Evolutionary conservation across 2,888 invertebrate genomes (phyloP).

Genomic region (Marasmarcha lunaedactyla): DNA sequence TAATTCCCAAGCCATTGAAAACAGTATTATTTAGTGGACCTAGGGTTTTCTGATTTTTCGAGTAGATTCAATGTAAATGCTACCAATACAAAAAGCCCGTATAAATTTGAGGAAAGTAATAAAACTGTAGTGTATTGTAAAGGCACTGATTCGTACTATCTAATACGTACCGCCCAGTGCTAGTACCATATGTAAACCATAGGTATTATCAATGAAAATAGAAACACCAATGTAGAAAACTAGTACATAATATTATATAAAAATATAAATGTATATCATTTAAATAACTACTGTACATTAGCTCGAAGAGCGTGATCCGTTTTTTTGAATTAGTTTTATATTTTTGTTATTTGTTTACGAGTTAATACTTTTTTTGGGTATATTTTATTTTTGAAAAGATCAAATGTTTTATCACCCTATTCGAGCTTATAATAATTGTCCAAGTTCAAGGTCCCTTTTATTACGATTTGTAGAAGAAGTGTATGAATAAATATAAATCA

Average conservation of each 20-base stretch:
- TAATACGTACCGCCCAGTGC: conserved; percentile 32
- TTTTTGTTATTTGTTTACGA: conserved; percentile 55
- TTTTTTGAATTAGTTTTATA: conserved; percentile 56
- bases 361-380: conserved; percentile 42
- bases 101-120: conserved; percentile 31
- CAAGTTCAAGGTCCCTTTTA: conserved; percentile 22
- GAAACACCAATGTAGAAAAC: conserved; percentile 65
- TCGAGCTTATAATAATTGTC: conserved; percentile 22
- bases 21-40: conserved; percentile 68
- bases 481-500: neutral
- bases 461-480: conserved; percentile 27
- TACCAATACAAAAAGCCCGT: conserved; percentile 49
- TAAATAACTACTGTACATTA: conserved; percentile 27
- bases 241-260: conserved; percentile 40
- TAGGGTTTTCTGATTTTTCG: conserved; percentile 47
- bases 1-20: conserved; percentile 69
- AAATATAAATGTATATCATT: conserved; percentile 41
- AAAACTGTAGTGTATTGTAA: conserved; percentile 43
- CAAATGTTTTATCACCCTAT: conserved; percentile 29
- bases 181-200: conserved; percentile 46
- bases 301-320: conserved; percentile 37
- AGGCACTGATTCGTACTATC: conserved; percentile 32
- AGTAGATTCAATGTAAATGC: conserved; percentile 49
- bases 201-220: conserved; percentile 58
- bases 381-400: conserved; percentile 18